Conservation (phyloP, 2,797 vertebrate species). For the Chaenodraco wilsoni region DNA sequence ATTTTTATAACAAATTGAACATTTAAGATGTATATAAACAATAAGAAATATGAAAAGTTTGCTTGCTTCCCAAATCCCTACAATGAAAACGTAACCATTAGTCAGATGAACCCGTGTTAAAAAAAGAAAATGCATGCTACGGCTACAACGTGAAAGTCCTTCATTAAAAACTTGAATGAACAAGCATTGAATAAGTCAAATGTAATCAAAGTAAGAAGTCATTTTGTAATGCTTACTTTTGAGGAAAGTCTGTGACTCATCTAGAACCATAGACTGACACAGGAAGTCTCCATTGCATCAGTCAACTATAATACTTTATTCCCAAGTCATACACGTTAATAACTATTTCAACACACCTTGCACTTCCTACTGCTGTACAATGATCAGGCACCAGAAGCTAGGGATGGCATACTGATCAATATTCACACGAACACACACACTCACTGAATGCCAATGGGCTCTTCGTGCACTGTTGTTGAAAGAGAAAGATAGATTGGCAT, state of each 20-base stretch:
- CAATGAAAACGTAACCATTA: background rate
- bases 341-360: background rate
- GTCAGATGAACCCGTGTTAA: background rate
- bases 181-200: background rate
- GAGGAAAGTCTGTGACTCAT: background rate
- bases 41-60: background rate
- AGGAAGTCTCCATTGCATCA: conserved; percentile 20
- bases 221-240: too few relatives aligned
- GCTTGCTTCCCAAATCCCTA: background rate
- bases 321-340: too few relatives aligned
- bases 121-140: background rate
- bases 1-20: too few relatives aligned
- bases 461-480: conserved; percentile 9
- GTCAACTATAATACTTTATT: background rate
- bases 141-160: background rate
- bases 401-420: too few relatives aligned
- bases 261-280: background rate
- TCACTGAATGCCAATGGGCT: conserved; percentile 1
- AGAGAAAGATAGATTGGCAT: background rate
- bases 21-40: too few relatives aligned
- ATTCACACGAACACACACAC: background rate
- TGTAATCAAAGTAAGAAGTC: too few relatives aligned
- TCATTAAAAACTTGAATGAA: background rate
- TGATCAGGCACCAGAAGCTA: too few relatives aligned
- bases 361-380: background rate